Evolutionary conservation across 2,888 invertebrate species (phyloP).

Genomic region (Andrena chrysosceles): DNA sequence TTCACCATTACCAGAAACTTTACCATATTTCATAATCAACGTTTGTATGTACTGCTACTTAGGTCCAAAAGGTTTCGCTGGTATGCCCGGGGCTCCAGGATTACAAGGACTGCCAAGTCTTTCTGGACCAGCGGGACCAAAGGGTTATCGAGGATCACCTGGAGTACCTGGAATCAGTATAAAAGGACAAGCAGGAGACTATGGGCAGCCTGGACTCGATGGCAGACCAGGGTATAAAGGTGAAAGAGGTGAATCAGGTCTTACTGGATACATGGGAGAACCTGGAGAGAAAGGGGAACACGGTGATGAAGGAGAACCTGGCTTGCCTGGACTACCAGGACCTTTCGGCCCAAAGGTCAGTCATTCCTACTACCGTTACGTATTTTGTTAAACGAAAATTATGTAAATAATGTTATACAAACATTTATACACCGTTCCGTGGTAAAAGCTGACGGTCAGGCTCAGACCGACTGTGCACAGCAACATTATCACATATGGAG

Average conservation of each 20-base stretch:
- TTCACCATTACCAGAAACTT: not conserved
- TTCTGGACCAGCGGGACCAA: conserved; percentile 87
- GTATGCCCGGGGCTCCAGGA: conserved; percentile 87
- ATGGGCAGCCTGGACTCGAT: conserved; percentile 79
- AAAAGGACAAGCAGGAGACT: conserved; percentile 84
- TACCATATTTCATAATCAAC: not conserved
- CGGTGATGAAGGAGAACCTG: conserved; percentile 85
- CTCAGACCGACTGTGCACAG: too few relatives aligned
- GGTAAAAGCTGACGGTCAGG: too few relatives aligned
- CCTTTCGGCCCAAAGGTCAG: conserved; percentile 75
- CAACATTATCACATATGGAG: too few relatives aligned
- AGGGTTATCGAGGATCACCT: conserved; percentile 88
- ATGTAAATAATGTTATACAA: too few relatives aligned
- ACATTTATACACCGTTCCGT: too few relatives aligned
- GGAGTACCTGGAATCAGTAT: conserved; percentile 86
- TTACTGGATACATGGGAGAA: conserved; percentile 78
- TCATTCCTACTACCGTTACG: not conserved
- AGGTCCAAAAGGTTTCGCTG: conserved; percentile 88
- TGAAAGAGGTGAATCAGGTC: conserved; percentile 81
- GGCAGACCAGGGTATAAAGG: conserved; percentile 81
- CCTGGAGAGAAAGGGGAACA: conserved; percentile 80
- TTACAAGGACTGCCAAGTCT: conserved; percentile 88
- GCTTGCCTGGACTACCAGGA: conserved; percentile 86
- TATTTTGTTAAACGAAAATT: not conserved
- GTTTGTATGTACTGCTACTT: not conserved